phyloP scores from a whole-genome alignment of 1,140 invertebrate genomes.

The Panulirus ornatus region DNA sequence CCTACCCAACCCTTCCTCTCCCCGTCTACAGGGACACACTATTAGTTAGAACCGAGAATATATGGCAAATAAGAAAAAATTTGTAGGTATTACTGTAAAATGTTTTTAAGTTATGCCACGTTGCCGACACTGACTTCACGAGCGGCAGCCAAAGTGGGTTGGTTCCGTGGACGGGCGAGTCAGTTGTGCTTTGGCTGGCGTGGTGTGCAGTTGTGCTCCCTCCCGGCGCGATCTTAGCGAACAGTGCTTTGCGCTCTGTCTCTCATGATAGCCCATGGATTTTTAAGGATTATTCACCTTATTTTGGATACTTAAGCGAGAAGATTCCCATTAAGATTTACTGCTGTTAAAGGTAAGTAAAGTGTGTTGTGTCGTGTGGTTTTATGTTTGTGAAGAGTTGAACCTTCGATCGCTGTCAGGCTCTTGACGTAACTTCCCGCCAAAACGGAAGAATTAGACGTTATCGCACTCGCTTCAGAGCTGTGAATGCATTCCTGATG shows the following conservation, averaged over 20 bases:
- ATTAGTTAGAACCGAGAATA: neutral
- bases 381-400: neutral
- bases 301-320: constrained; percentile 7
- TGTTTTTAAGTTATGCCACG: neutral
- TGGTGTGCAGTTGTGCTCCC: neutral
- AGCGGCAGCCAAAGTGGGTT: neutral
- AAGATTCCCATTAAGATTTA: neutral
- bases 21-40: neutral
- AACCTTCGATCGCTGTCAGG: neutral
- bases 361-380: neutral
- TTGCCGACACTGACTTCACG: neutral
- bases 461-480: too few relatives aligned
- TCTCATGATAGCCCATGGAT: neutral
- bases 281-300: constrained; percentile 4
- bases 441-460: too few relatives aligned
- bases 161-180: neutral
- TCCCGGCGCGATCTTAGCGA: neutral
- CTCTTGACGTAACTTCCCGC: neutral
- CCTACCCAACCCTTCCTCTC: neutral
- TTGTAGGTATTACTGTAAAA: neutral
- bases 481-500: too few relatives aligned
- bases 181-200: neutral
- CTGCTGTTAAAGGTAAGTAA: neutral
- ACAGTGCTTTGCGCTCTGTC: neutral
- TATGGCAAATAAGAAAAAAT: neutral